Conservation (phyloP, 2,888 invertebrate genomes). For the Spisula solida region DNA sequence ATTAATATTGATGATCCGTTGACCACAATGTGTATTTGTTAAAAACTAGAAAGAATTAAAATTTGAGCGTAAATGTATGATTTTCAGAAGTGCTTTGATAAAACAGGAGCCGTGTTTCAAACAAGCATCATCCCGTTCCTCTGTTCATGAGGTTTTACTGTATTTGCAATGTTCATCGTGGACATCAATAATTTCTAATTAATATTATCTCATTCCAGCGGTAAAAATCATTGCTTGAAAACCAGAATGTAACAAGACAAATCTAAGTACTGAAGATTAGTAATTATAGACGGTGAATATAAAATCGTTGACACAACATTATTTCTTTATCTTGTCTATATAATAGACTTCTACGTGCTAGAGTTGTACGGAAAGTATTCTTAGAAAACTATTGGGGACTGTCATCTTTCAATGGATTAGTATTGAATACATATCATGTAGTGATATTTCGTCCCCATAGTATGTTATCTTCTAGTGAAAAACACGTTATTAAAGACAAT, state of each 20-base stretch:
- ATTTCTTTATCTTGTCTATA: not conserved
- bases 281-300: not conserved
- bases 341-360: not conserved
- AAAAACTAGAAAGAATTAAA: too few species aligned
- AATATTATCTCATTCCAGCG: not conserved
- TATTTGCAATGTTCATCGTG: too few species aligned
- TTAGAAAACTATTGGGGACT: not conserved
- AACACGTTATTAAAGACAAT: conserved; percentile 33
- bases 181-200: not conserved
- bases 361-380: not conserved
- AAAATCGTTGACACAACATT: not conserved
- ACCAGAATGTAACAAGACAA: not conserved
- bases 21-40: too few species aligned
- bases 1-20: too few species aligned
- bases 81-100: too few species aligned
- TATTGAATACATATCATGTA: not conserved
- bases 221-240: not conserved
- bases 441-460: not conserved
- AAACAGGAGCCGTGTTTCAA: too few species aligned
- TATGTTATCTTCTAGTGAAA: conserved; percentile 4
- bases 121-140: too few species aligned
- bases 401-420: conserved; percentile 7
- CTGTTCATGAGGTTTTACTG: too few species aligned
- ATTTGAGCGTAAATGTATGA: too few species aligned
- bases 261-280: not conserved